A percentile compares a stretch with the other conserved stretches of the same genome.
Conservation (phyloP, 1,140 invertebrate species). For the Branchinecta lindahli region DNA sequence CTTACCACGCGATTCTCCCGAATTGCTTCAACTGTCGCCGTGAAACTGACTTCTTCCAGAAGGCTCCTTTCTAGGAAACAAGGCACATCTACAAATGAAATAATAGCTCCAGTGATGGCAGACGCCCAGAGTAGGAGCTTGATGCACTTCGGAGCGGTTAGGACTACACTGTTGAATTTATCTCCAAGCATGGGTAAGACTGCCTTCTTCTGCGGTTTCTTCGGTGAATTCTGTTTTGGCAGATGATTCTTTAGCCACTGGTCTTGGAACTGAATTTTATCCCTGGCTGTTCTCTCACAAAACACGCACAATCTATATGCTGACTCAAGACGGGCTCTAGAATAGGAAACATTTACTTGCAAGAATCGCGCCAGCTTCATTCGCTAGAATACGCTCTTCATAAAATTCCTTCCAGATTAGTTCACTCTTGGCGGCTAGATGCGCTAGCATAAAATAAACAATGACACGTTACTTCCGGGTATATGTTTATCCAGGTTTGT, state of each 20-base stretch:
- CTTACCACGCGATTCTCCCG: background rate
- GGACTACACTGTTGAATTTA: background rate
- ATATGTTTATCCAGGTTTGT: too few species aligned
- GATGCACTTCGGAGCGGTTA: background rate
- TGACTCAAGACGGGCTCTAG: background rate
- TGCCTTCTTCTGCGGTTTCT: background rate
- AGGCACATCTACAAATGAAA: background rate
- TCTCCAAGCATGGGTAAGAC: background rate
- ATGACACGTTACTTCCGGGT: too few species aligned
- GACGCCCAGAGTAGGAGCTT: background rate
- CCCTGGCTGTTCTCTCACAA: background rate
- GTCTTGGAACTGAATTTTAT: background rate
- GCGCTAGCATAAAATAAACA: too few species aligned
- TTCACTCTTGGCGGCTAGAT: too few species aligned
- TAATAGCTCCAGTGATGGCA: background rate
- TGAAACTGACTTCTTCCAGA: background rate
- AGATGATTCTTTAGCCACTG: background rate
- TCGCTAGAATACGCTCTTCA: too few species aligned
- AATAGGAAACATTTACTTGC: background rate
- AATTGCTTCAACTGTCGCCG: background rate
- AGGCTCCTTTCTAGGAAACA: background rate
- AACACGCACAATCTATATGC: background rate
- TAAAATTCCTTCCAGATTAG: too few species aligned
- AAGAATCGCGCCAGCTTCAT: too few species aligned
- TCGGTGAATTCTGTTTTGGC: background rate